Conservation (phyloP, 2,888 invertebrate genomes). For the Apantesis nais region DNA sequence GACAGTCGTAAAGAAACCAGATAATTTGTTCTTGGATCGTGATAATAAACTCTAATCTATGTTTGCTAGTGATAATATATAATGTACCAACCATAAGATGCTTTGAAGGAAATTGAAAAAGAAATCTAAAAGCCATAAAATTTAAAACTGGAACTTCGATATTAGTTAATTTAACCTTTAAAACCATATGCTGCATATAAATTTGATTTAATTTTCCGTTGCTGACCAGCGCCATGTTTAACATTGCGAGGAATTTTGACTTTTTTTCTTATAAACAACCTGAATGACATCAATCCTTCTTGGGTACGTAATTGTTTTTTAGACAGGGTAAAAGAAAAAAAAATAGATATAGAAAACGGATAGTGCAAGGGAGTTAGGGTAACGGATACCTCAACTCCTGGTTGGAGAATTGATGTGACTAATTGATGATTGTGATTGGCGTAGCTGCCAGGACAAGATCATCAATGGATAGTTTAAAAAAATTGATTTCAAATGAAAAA, state of each 20-base stretch:
- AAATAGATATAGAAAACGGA: too few species aligned
- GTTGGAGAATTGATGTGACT: too few species aligned
- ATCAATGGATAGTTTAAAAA: too few species aligned
- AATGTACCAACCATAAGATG: neutral
- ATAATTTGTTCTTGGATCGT: neutral
- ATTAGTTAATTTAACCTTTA: neutral
- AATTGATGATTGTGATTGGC: too few species aligned
- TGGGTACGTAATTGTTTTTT: too few species aligned
- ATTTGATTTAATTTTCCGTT: neutral
- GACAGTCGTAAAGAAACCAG: conserved; percentile 25
- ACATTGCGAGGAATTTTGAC: neutral
- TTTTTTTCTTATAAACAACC: neutral
- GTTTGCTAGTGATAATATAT: neutral
- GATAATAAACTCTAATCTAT: neutral
- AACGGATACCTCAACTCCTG: too few species aligned
- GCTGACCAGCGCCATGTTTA: neutral
- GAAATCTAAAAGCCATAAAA: neutral
- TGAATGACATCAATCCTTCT: too few species aligned
- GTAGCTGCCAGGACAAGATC: too few species aligned
- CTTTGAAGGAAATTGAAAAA: neutral
- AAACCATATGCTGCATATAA: neutral
- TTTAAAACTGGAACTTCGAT: neutral
- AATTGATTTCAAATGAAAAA: too few species aligned
- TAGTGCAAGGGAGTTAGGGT: too few species aligned
- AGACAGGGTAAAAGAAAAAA: too few species aligned